phyloP scores from a whole-genome alignment of 2,113 vertebrate species.

The Chionodraco myersi region DNA sequence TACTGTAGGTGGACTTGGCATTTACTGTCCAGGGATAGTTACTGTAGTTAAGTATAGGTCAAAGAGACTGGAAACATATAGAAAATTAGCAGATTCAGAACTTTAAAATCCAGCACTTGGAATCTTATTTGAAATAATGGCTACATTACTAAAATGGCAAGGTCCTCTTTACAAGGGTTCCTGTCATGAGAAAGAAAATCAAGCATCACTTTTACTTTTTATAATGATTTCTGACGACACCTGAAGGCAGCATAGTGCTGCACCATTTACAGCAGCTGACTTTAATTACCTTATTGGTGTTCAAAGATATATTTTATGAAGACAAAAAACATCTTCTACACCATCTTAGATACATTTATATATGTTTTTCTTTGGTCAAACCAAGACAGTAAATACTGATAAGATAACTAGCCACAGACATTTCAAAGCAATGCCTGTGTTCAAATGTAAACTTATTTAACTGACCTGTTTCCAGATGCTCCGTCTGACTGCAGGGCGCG shows the following conservation, averaged over 20 bases:
- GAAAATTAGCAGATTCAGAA: neutral
- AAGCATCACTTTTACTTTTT: neutral
- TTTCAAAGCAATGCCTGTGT: neutral
- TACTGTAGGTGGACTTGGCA: neutral
- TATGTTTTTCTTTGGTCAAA: neutral
- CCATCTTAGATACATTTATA: too few relatives aligned
- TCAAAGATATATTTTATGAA: too few relatives aligned
- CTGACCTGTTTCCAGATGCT: slow-evolving; percentile 75
- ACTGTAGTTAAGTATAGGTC: neutral
- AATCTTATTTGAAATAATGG: neutral
- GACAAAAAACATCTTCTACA: too few relatives aligned
- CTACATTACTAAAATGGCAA: too few relatives aligned
- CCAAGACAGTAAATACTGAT: neutral
- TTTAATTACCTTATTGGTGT: neutral
- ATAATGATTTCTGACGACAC: neutral
- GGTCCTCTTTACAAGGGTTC: neutral
- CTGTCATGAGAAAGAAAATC: neutral
- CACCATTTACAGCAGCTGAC: neutral
- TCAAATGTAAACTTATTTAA: neutral
- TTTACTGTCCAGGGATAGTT: neutral
- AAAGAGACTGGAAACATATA: neutral
- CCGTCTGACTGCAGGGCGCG: slow-evolving; percentile 61
- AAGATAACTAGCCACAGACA: too few relatives aligned
- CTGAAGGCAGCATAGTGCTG: slow-evolving; percentile 1
- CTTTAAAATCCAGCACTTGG: neutral